A percentile compares a stretch with the other conserved stretches of the same genome.
phyloP scores from a whole-genome alignment of 2,113 vertebrate genomes.

The Leucoraja erinaceus region DNA sequence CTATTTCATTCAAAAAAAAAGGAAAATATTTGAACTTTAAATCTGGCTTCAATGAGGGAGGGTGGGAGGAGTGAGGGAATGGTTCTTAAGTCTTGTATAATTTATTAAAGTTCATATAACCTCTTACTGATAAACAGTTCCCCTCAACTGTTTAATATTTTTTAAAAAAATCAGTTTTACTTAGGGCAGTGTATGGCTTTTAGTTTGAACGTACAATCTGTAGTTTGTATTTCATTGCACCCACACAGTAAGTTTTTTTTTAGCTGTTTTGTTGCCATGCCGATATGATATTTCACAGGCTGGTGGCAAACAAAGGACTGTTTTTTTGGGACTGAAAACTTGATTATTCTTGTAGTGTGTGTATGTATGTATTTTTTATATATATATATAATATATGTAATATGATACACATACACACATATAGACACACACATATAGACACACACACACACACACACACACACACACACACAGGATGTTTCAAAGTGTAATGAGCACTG shows the following conservation, averaged over 20 bases:
- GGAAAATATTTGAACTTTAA: conserved; percentile 54
- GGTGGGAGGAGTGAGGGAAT: conserved; percentile 43
- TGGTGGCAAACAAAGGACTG: conserved; percentile 82
- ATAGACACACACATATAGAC: not conserved
- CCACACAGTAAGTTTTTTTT: conserved; percentile 68
- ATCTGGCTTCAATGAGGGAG: conserved; percentile 52
- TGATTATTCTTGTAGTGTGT: conserved; percentile 83
- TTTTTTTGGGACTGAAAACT: conserved; percentile 85
- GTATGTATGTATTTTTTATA: not conserved
- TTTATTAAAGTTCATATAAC: conserved; percentile 70
- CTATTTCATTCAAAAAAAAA: conserved; percentile 58
- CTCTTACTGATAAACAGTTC: conserved; percentile 57
- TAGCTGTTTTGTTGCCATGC: conserved; percentile 69
- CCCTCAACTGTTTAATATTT: conserved; percentile 44
- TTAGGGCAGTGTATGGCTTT: conserved; percentile 61
- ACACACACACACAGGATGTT: conserved; percentile 33
- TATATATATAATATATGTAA: not conserved
- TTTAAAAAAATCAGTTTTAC: conserved; percentile 46
- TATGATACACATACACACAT: not conserved
- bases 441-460: conserved; percentile 11
- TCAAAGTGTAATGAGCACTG: conserved; percentile 98
- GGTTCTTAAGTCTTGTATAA: conserved; percentile 56
- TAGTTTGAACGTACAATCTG: conserved; percentile 56
- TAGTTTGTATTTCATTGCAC: conserved; percentile 63
- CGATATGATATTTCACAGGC: conserved; percentile 80